Base-by-base conservation (phyloP, 2,888 invertebrate genomes). In the Aleiodes leptofemur region DNA sequence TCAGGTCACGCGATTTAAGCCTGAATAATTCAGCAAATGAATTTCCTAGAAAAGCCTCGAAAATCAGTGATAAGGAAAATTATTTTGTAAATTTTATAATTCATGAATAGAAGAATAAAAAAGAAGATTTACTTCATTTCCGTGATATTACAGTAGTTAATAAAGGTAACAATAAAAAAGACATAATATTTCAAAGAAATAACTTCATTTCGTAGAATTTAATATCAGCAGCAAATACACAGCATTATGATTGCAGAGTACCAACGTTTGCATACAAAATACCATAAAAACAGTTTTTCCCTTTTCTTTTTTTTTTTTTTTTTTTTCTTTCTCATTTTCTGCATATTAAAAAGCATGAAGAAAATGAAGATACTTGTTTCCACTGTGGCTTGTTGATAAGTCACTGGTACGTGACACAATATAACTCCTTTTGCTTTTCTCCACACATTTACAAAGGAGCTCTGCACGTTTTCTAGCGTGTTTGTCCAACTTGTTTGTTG, bases 311-410 rank as follows among this genome's bases (percentile, higher is more conserved):
- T n/a, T n/a, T n/a, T n/a, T n/a, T n/a, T n/a, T n/a, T n/a, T 43
- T 61, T 61, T 61, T 61, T 61, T 31, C 23, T 23, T 61, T 13
- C 3, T 6, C 34, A 3, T 1, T 34, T 34, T 34, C 38, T 16
- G 64, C 3, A 34, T 48, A 43, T 43, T 16, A 64, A 64, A 48
- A 43, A 43, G 43, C 43, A 23, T 14, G 43, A 64, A 14, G 14
- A n/a, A 64, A 64, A 64, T 64, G 64, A 43, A 48, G 64, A 64
- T 14, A 64, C 43, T 64, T 43, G 43, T 43, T 64, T 23, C 64
- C 64, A 43, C 64, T 64, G 64, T 43, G 48, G 64, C 43, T 48
- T 64, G 64, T 64, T 64, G 64, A 64, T 64, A 64, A 64, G 64
- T 64, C 64, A 48, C 64, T 6, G 8, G 14, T 64, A 64, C 64